Percentiles rank a stretch among this genome's conserved stretches.
These are phyloP conservation scores for Anomalospiza imberbis DNA, from an alignment of 2,797 vertebrate species.

Conservation along the genomic window DNA sequence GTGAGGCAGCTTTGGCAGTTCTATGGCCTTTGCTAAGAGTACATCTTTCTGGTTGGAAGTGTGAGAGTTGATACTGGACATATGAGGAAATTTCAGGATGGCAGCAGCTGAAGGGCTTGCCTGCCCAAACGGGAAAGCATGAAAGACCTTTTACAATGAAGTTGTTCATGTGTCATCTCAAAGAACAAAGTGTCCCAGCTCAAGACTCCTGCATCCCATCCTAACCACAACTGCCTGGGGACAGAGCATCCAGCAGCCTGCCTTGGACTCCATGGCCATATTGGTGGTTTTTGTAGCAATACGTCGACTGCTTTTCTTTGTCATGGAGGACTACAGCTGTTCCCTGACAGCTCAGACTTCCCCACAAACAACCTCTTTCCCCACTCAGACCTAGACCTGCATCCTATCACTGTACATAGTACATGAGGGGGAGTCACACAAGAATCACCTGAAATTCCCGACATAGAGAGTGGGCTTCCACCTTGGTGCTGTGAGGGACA, in stretches of 20 bases:
- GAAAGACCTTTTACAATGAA: not conserved
- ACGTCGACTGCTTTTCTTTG: not conserved
- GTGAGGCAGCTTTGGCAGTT: not conserved
- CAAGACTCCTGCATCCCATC: not conserved
- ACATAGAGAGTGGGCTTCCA: not conserved
- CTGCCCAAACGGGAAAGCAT: not conserved
- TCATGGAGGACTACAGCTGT: not conserved
- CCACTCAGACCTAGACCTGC: not conserved
- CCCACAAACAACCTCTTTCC: accelerated
- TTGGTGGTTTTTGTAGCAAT: not conserved
- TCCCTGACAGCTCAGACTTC: not conserved
- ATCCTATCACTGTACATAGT: not conserved
- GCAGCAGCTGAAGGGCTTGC: not conserved
- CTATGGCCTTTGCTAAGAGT: not conserved
- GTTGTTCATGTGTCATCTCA: not conserved
- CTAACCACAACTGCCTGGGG: not conserved
- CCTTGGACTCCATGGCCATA: too few species aligned
- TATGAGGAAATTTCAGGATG: not conserved
- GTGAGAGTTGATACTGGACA: not conserved
- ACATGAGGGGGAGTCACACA: not conserved
- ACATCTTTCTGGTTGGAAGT: not conserved
- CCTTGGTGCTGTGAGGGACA: not conserved
- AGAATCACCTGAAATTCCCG: not conserved
- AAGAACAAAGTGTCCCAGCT: not conserved
- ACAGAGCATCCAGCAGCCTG: not conserved